Evolutionary conservation across 2,888 invertebrate genomes (phyloP), one percentile per base, ranked within the genome.

Genomic region (Poecilobothrus nobilitatus): DNA sequence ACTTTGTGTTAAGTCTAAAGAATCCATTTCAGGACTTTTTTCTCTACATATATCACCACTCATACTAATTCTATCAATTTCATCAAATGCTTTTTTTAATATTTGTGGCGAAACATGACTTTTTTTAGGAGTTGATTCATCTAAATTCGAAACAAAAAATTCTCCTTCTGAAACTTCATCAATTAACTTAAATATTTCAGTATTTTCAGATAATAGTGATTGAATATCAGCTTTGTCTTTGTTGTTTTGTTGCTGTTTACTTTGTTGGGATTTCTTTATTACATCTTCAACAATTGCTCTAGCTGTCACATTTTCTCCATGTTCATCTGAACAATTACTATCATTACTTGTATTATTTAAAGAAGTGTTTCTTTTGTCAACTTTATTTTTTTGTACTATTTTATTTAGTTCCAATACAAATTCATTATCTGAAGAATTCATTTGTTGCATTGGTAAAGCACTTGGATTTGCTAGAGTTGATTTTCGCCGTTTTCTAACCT

Each of bases 201-300:
- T 33, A 67, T 22, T n/a, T 44, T 27, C 12, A 18, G 41, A 20
- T 12, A n/a, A n/a, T n/a, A 9, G 4, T 65, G 66, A 10, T 66
- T 27, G 10, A 5, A n/a, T 44, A 10, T 44, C 21, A 22, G 1
- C n/a, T 27, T 10, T 21, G 1, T n/a, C 20, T 0, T 9, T 0
- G 9, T 65, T 65, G 33, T 65, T 64, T 1, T 27, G 7, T 18
- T 37, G 37, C 7, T 37, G 37, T 10, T 37, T 37, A 37, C 37
- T 37, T 53, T 53, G 15, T n/a, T 53, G 15, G 6, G 53, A 18
- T 67, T 44, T 65, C 20, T 70, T 70, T 66, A 80, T 70, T 1
- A 80, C 75, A 12, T 76, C 74, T 67, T 79, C 80, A 6, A 78
- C 80, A 53, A 80, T 80, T 66, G 77, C 75, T 6, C 80, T 76